Conservation (phyloP, 2,797 vertebrate genomes). For the Pseudopleuronectes americanus region DNA sequence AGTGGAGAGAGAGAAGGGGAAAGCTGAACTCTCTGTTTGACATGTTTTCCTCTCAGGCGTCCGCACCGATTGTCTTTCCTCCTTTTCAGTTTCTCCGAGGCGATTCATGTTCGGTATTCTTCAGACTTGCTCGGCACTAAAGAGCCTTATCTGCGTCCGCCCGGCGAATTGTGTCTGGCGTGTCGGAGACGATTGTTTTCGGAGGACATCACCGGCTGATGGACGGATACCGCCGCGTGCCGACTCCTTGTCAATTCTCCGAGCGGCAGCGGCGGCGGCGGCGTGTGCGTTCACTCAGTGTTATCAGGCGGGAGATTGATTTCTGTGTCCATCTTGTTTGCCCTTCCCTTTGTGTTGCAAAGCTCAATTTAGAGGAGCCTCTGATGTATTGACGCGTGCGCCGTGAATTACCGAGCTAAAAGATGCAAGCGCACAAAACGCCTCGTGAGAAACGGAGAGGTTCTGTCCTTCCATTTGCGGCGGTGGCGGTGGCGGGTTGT, state of each 20-base stretch:
- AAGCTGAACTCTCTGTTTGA: constrained; percentile 10
- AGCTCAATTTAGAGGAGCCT: constrained; percentile 76
- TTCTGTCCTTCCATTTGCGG: constrained; percentile 62
- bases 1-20: constrained; percentile 12
- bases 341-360: constrained; percentile 79
- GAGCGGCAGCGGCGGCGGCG: constrained; percentile 44
- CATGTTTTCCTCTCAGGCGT: constrained; percentile 24
- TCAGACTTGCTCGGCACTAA: constrained; percentile 52
- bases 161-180: constrained; percentile 43
- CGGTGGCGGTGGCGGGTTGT: constrained; percentile 33
- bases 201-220: constrained; percentile 74
- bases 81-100: constrained; percentile 41
- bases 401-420: constrained; percentile 74
- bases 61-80: constrained; percentile 41
- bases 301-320: constrained; percentile 81
- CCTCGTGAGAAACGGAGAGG: constrained; percentile 54
- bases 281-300: constrained; percentile 52
- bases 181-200: constrained; percentile 75
- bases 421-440: constrained; percentile 75
- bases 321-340: constrained; percentile 79
- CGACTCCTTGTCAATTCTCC: constrained; percentile 64
- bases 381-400: constrained; percentile 75
- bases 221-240: constrained; percentile 57
- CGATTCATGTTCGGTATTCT: constrained; percentile 47
- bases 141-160: constrained; percentile 66